These are phyloP conservation scores for Mylabris sibirica DNA, from an alignment of 2,888 invertebrate species.

Conservation along the genomic window DNA sequence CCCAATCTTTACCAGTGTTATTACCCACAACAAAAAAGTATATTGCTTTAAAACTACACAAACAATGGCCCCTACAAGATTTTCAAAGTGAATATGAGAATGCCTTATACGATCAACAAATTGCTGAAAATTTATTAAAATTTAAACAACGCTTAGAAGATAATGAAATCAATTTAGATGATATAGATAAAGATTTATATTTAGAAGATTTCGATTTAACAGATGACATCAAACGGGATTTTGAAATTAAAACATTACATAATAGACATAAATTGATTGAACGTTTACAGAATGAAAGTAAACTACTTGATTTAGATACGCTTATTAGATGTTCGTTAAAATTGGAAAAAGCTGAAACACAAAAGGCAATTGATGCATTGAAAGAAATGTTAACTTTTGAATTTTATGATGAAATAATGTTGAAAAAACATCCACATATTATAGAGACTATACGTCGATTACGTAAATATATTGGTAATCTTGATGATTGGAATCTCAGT, in stretches of 20 bases:
- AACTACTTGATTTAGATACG: slow-evolving; percentile 70
- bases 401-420: slow-evolving; percentile 72
- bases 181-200: slow-evolving; percentile 51
- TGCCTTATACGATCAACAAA: slow-evolving; percentile 71
- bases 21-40: slow-evolving; percentile 68
- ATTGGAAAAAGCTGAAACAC: slow-evolving; percentile 74
- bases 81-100: slow-evolving; percentile 69
- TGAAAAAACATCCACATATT: slow-evolving; percentile 81
- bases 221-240: slow-evolving; percentile 66
- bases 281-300: slow-evolving; percentile 71
- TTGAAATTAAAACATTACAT: slow-evolving; percentile 65
- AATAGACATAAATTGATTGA: slow-evolving; percentile 67
- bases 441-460: slow-evolving; percentile 79
- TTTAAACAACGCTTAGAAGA: slow-evolving; percentile 64
- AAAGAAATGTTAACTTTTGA: slow-evolving; percentile 68
- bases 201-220: slow-evolving; percentile 70
- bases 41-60: slow-evolving; percentile 73
- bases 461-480: slow-evolving; percentile 81
- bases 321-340: slow-evolving; percentile 73
- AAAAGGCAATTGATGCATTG: slow-evolving; percentile 73
- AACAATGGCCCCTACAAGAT: slow-evolving; percentile 64
- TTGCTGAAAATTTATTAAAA: slow-evolving; percentile 69
- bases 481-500: slow-evolving; percentile 74
- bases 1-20: slow-evolving; percentile 69
- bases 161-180: slow-evolving; percentile 64